Conservation (phyloP, 2,797 vertebrate genomes). For the Telmatherina bonti region DNA sequence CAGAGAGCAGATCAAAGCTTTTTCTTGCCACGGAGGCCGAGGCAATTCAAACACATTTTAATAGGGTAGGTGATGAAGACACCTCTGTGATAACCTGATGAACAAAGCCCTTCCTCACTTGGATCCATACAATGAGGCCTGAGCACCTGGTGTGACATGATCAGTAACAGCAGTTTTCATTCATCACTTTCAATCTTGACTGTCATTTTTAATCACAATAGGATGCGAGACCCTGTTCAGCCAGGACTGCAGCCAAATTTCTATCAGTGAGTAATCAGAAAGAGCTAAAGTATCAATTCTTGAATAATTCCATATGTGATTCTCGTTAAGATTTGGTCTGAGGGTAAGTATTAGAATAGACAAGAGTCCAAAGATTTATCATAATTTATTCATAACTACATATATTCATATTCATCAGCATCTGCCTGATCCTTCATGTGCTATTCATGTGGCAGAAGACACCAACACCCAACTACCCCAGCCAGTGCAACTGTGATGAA, state of each 20-base stretch:
- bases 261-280: slow-evolving; percentile 14
- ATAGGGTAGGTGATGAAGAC: slow-evolving; percentile 68
- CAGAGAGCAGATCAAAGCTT: slow-evolving; percentile 81
- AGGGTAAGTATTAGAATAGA: slow-evolving; percentile 40
- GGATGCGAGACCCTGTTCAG: not conserved
- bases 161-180: slow-evolving; percentile 34
- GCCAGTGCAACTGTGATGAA: slow-evolving; percentile 32
- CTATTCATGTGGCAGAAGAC: slow-evolving; percentile 72
- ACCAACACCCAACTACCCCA: slow-evolving; percentile 4
- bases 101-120: slow-evolving; percentile 73
- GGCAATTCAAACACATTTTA: slow-evolving; percentile 83
- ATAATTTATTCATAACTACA: slow-evolving; percentile 72
- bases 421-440: slow-evolving; percentile 74
- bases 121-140: slow-evolving; percentile 49
- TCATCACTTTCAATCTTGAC: slow-evolving; percentile 39
- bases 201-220: slow-evolving; percentile 37
- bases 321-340: slow-evolving; percentile 30
- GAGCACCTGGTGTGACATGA: slow-evolving; percentile 47
- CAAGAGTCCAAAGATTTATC: slow-evolving; percentile 39
- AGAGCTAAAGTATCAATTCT: slow-evolving; percentile 21
- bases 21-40: slow-evolving; percentile 60
- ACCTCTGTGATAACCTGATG: slow-evolving; percentile 68
- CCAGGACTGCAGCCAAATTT: not conserved
- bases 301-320: slow-evolving; percentile 9
- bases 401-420: slow-evolving; percentile 78